Evolutionary conservation across 2,888 invertebrate species (phyloP), one percentile per base, ranked within the genome.

Genomic region (Atrina japonica): DNA sequence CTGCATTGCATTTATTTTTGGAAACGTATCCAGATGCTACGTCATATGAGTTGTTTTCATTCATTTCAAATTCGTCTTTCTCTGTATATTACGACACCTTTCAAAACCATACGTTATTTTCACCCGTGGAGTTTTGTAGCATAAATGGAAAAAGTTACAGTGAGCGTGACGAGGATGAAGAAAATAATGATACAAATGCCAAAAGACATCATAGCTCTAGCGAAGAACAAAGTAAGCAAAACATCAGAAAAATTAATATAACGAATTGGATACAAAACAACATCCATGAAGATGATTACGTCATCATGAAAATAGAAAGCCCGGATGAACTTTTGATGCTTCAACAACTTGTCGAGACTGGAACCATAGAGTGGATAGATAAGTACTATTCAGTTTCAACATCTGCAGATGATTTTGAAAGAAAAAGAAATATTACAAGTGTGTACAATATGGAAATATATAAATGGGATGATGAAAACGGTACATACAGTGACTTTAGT

Each of bases 241-340:
- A 56, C 3, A 52, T 67, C 9, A 35, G 60, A 1, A 40, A 47
- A 9, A 18, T 78, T n/a, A 70, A 78, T 29, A 56, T 78, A 11
- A 59, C 64, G 2, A 18, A 50, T 7, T 78, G 76, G 76, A 25
- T 78, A 9, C 47, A 50, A 29, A 49, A 70, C 14, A 70, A 67
- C 23, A 59, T 68, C 0, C 76, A 78, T 35, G 63, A 70, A 6
- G 78, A 78, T 27, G 78, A 78, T 43, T 72, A 75, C 41, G 68
- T 78, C 6, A 56, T 78, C 3, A 25, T 78, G 2, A 75, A 76
- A 47, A 30, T 78, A 43, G 75, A 73, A 43, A 52, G 11, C 11
- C 52, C 29, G 14, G 50, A 49, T n/a, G 76, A 75, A 66, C 53
- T 60, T 49, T 43, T 6, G 2, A 73, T 76, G 2, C 53, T 59